These are phyloP conservation scores for Leptogaster cylindrica DNA, from an alignment of 2,888 invertebrate species.

Conservation along the genomic window DNA sequence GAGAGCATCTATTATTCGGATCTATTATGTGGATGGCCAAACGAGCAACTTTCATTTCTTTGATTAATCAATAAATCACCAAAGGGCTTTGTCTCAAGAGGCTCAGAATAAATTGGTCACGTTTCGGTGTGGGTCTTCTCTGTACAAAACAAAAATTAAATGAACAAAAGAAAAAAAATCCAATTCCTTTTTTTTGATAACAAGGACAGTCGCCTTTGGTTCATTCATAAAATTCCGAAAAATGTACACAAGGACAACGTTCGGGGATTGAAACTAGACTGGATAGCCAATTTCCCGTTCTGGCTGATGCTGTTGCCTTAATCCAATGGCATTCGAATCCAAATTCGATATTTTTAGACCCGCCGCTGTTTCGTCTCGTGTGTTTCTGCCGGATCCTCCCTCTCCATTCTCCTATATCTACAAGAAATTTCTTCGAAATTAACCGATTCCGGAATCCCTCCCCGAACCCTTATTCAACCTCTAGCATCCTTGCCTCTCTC, in stretches of 20 bases:
- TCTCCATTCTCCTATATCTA: constrained; percentile 1
- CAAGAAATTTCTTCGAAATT: constrained; percentile 24
- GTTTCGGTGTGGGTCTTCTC: constrained; percentile 18
- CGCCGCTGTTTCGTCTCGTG: background rate
- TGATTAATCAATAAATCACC: constrained; percentile 35
- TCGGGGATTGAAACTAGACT: background rate
- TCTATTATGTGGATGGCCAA: no score
- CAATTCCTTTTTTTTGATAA: no score
- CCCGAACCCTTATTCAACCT: background rate
- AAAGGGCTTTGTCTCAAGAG: constrained; percentile 22
- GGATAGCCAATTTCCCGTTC: background rate
- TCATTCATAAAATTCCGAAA: constrained; percentile 1
- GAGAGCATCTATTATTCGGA: no score
- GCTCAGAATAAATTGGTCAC: constrained; percentile 34
- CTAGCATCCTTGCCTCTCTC: background rate
- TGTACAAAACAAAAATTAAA: background rate
- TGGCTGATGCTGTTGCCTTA: background rate
- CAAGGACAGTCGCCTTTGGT: background rate
- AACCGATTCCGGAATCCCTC: constrained; percentile 14
- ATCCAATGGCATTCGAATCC: constrained; percentile 11
- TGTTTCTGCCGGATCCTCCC: background rate
- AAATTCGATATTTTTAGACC: constrained; percentile 7
- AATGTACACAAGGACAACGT: background rate
- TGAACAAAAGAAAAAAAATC: background rate
- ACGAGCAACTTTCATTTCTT: background rate